Evolutionary conservation across 2,113 vertebrate genomes (phyloP).

Genomic region (Puffinus mauretanicus): DNA sequence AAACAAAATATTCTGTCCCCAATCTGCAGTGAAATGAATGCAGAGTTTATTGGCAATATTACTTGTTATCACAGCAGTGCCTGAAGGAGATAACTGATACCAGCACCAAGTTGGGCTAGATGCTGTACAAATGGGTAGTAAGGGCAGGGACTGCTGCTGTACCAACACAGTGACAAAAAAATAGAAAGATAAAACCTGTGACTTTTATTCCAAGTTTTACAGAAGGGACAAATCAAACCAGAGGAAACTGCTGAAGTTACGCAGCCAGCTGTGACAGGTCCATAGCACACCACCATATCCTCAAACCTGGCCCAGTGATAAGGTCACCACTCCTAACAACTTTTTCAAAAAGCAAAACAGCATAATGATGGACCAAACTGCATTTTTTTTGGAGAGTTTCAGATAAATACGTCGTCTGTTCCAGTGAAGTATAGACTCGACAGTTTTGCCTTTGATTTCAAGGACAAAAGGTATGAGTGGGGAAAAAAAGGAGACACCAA

Average conservation of each 20-base stretch:
- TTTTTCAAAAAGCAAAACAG: not conserved
- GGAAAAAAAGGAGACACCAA: not conserved
- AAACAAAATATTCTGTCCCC: not conserved
- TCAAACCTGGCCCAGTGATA: not conserved
- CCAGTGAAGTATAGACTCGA: rapidly evolving
- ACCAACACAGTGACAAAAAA: not conserved
- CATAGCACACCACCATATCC: not conserved
- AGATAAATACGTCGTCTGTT: not conserved
- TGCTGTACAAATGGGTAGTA: not conserved
- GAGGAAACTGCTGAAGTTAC: not conserved
- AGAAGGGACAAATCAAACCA: not conserved
- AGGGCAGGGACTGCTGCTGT: not conserved
- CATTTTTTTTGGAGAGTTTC: not conserved
- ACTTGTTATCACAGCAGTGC: not conserved
- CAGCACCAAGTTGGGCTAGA: not conserved
- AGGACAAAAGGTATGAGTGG: rapidly evolving
- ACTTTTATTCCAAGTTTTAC: not conserved
- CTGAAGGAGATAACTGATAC: not conserved
- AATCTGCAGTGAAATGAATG: not conserved
- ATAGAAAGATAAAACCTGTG: not conserved
- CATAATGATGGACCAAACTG: not conserved
- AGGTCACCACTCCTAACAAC: not conserved
- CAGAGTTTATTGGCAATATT: conserved; percentile 9
- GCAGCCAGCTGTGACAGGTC: not conserved
- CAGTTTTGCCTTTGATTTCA: not conserved